These are phyloP conservation scores for Teinopalpus imperialis DNA, from an alignment of 2,888 invertebrate species.

Conservation along the genomic window DNA sequence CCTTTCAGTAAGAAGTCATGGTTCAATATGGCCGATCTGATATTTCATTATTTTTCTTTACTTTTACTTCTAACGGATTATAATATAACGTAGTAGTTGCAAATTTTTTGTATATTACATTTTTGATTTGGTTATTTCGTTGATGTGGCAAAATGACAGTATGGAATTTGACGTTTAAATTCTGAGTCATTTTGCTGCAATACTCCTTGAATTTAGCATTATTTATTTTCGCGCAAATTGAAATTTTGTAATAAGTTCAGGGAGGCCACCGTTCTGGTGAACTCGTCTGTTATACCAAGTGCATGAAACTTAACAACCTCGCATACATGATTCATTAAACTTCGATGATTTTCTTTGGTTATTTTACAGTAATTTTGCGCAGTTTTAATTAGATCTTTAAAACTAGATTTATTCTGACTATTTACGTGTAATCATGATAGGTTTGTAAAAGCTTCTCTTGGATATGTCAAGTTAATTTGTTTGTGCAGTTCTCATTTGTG, in stretches of 20 bases:
- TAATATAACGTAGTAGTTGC: constrained; percentile 23
- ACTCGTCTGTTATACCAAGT: not conserved
- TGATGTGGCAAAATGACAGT: constrained; percentile 79
- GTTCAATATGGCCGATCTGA: constrained; percentile 80
- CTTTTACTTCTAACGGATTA: constrained; percentile 28
- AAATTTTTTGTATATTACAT: constrained; percentile 14
- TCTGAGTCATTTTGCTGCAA: constrained; percentile 69
- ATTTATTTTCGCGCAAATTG: constrained; percentile 37
- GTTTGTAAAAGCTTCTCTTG: too few relatives aligned
- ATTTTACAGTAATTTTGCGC: too few relatives aligned
- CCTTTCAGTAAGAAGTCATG: constrained; percentile 44
- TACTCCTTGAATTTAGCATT: constrained; percentile 30
- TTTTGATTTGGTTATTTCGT: constrained; percentile 43
- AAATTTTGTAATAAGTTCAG: constrained; percentile 11
- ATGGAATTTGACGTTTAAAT: constrained; percentile 70
- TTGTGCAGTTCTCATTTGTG: too few relatives aligned
- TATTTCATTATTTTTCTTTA: constrained; percentile 46
- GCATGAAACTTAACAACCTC: not conserved
- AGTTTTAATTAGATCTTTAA: too few relatives aligned
- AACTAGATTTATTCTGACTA: too few relatives aligned
- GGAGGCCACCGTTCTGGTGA: not conserved
- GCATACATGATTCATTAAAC: too few relatives aligned
- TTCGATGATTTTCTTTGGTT: too few relatives aligned
- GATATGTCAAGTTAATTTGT: too few relatives aligned
- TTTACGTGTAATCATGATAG: too few relatives aligned